Base-by-base conservation (phyloP, 1,140 invertebrate species). In the Microplitis demolitor region DNA sequence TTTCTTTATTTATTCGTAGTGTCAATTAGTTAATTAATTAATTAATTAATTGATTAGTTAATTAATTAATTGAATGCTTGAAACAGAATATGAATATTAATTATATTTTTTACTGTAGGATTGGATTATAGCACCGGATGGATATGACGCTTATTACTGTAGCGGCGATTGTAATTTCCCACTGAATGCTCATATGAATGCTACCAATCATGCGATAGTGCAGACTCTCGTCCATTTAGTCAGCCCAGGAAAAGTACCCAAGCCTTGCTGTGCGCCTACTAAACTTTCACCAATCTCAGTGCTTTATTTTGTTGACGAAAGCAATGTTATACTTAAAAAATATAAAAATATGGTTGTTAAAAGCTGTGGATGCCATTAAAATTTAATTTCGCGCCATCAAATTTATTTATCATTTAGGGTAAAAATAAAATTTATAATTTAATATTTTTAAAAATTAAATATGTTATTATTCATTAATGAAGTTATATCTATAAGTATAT, bases 281-380 rank as follows among this genome's bases (percentile, higher is more conserved):
- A 95, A 96, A 82, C 87, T 98, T 62, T 92, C 92, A 4, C 90
- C 95, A 0, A 95, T 97, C 74, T 95, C 95, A 0, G 95, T 98
- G 3, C 87, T 98, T 1, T 98, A 97, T 82, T 96, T 95, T 82
- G 88, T 93, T 1, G 96, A 97, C 78, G 95, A 97, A 76, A 93
- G 93, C 50, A 97, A 97, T 85, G 96, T 98, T 4, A 96, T 96
- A 75, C 88, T 98, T 34, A 96, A 97, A 79, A 97, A 97, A 84
- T 98, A 97, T 83, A 95, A 94, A 82, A 96, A 97, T 84, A 98
- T 98, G 96, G 95, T 97, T 56, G 96, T 98, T 4, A 97, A 97
- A 87, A 96, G 94, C 75, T 98, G 97, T 86, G 96, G 96, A 24
- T 98, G 96, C 82, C 95, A 96, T 89, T 97, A 85, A 90, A 14